Base-by-base conservation (phyloP, 2,797 vertebrate species). In the Amazona ochrocephala region DNA sequence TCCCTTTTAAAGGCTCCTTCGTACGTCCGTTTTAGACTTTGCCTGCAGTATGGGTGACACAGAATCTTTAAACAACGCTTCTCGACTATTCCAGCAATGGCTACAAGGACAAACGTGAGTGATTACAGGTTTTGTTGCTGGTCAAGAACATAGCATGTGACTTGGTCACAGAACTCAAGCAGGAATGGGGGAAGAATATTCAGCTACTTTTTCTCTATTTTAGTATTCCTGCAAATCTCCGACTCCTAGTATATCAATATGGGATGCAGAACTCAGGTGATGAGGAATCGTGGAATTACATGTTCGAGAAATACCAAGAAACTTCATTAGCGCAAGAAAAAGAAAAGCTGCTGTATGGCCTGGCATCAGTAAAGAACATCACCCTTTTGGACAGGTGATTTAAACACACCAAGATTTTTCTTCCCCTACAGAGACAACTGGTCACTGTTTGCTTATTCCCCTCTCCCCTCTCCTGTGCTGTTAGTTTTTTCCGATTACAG, bases 341-440 rank as follows among this genome's bases (percentile, higher is more conserved):
- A 96, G 99, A 99, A 97, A 99, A 99, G 94, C 97, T 99, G 60
- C 98, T 99, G 24, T 99, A 99, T 32, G 99, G 99, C 48, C 97
- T 99, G 91, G 99, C 99, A 34, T 99, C 99, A 6, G 98, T 99
- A 93, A 97, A 97, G 47, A 93, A 98, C 11, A 79, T 98, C 72
- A 24, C 84, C 10, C 98, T 99, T 74, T 97, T 99, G 75, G 91
- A 97, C 97, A 98, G 97, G 99, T 97, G 39, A 87, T 67, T 81
- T 84, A 78, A 92, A 76, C 20, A 48, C 22, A 39, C 4, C 34
- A 2, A 67, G 39, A 58, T 58, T 72, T 84, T 77, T 77, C 42
- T 76, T 76, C 72, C 20, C 11, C 23, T 44, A 26, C 21, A 78
- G 56, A 89, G 79, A n/a, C 18, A 87, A 39, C 8, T 29, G 21